Percentiles rank a stretch among this genome's conserved stretches.
These are phyloP conservation scores for Pseudorectes ferrugineus DNA, from an alignment of 2,113 vertebrate species.

Conservation along the genomic window DNA sequence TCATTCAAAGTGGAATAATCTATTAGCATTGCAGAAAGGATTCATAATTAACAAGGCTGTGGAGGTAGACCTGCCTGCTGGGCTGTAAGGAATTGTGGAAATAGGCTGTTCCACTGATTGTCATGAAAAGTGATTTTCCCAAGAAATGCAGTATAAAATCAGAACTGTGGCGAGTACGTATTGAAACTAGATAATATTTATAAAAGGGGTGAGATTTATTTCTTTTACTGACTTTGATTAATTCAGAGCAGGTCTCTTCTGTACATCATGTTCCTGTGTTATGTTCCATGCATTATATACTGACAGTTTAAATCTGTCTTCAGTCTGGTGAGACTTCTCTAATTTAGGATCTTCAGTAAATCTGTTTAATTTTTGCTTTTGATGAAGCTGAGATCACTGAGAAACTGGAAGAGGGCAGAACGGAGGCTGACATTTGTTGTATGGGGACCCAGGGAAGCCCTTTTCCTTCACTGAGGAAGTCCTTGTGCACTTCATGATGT, in stretches of 20 bases:
- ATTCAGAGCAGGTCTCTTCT: background rate
- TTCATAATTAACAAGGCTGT: conserved; percentile 20
- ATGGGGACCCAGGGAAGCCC: background rate
- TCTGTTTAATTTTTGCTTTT: background rate
- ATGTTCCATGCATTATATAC: background rate
- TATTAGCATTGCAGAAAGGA: conserved; percentile 18
- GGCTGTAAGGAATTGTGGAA: conserved; percentile 43
- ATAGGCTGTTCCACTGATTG: background rate
- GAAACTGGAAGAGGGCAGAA: background rate
- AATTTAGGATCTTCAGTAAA: background rate
- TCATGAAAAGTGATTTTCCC: background rate
- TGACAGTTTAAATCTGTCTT: background rate
- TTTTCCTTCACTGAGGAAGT: background rate
- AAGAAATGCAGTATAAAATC: background rate
- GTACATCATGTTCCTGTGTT: background rate
- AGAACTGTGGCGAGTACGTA: background rate
- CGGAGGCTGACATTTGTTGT: background rate
- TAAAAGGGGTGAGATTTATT: background rate
- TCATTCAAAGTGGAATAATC: conserved; percentile 42
- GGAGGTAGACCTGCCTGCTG: conserved; percentile 49
- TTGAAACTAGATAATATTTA: background rate
- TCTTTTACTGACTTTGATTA: background rate
- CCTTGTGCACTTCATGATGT: background rate
- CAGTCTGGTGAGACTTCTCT: background rate
- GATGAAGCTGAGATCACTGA: background rate